phyloP scores from a whole-genome alignment of 2,113 vertebrate genomes.

The Antechinus stuartii region DNA sequence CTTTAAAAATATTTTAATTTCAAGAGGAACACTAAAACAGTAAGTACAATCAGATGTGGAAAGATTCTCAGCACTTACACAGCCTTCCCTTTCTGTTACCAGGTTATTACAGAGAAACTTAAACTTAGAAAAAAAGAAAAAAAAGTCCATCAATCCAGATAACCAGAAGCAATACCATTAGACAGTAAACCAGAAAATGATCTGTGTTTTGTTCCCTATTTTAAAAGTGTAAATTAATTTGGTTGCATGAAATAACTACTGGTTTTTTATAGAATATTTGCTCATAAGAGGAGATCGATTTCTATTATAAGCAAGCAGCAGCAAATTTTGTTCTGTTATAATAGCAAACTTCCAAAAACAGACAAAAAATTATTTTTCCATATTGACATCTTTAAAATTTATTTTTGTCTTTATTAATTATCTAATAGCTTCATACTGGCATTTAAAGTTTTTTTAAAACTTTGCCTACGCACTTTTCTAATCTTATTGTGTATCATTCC shows the following conservation, averaged over 20 bases:
- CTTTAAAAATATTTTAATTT: background rate
- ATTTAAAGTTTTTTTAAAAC: background rate
- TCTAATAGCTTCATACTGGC: background rate
- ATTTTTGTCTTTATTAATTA: background rate
- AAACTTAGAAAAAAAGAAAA: background rate
- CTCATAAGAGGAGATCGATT: background rate
- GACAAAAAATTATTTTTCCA: background rate
- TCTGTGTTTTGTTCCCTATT: background rate
- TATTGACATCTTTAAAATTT: background rate
- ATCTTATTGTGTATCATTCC: background rate
- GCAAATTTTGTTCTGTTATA: background rate
- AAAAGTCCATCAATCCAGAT: background rate
- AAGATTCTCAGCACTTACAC: background rate
- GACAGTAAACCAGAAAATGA: background rate
- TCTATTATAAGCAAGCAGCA: background rate
- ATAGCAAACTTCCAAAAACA: background rate
- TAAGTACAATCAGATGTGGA: conserved; percentile 2
- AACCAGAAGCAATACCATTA: background rate
- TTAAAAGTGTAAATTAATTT: background rate
- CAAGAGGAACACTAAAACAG: background rate
- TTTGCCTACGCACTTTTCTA: background rate
- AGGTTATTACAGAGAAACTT: background rate
- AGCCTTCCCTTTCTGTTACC: background rate
- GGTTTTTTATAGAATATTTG: background rate
- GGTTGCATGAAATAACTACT: background rate